Evolutionary conservation across 2,888 invertebrate species (phyloP).

Genomic region (Synanthedon andrenaeformis): DNA sequence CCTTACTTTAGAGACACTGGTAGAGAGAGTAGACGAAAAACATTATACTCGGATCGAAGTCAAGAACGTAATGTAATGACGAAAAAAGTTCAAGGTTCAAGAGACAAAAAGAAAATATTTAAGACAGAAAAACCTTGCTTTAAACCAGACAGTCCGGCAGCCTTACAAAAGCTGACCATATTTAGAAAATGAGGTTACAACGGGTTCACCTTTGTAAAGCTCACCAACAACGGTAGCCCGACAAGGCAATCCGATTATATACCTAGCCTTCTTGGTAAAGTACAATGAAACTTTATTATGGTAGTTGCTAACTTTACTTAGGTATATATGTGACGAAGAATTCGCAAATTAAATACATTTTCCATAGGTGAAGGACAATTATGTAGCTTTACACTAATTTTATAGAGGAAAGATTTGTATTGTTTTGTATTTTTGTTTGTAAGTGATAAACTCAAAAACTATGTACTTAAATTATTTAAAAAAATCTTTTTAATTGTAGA

Average conservation of each 20-base stretch:
- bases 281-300: not conserved
- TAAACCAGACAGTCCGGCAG: conserved; percentile 12
- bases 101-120: conserved; percentile 2
- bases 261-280: conserved; percentile 14
- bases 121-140: not conserved
- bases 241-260: conserved; percentile 47
- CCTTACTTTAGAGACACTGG: no score
- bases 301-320: not conserved
- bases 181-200: conserved; percentile 56
- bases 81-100: conserved; percentile 15
- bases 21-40: no score
- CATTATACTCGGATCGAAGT: no score
- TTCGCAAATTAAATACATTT: no score
- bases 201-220: conserved; percentile 40
- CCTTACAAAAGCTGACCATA: conserved; percentile 58
- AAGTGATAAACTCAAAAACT: no score
- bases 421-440: no score
- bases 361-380: no score
- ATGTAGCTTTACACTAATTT: no score
- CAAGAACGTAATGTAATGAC: not conserved
- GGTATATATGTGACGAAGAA: not conserved
- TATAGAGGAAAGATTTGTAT: no score
- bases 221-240: conserved; percentile 20
- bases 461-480: no score
- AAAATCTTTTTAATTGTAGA: no score